These are phyloP conservation scores for Hemibagrus wyckioides DNA, from an alignment of 2,113 vertebrate species.

Conservation along the genomic window DNA sequence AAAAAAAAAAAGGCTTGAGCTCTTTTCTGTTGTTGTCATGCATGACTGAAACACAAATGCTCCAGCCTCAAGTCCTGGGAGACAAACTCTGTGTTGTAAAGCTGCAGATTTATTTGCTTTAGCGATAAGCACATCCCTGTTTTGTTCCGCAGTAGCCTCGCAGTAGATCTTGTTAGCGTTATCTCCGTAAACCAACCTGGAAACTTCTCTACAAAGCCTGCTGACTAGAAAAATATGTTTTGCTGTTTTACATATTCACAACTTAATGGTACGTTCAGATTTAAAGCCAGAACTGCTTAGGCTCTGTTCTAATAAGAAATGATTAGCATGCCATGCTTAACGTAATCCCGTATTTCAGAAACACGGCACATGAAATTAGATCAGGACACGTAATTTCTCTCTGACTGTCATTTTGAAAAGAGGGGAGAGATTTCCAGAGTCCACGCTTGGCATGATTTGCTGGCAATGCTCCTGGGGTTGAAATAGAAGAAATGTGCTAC, in stretches of 20 bases:
- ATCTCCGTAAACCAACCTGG: not conserved
- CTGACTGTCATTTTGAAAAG: constrained; percentile 59
- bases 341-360: constrained; percentile 8
- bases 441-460: constrained; percentile 68
- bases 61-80: constrained; percentile 45
- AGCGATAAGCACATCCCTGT: constrained; percentile 48
- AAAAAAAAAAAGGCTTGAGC: constrained; percentile 28
- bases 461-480: constrained; percentile 62
- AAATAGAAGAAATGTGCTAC: constrained; percentile 63
- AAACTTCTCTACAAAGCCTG: not conserved
- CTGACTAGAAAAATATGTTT: not conserved
- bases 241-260: not conserved
- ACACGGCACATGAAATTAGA: constrained; percentile 45
- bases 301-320: not conserved
- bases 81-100: constrained; percentile 25
- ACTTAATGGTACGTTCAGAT: not conserved
- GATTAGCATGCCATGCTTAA: not conserved
- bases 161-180: constrained; percentile 4
- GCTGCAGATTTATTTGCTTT: constrained; percentile 39
- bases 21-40: constrained; percentile 31
- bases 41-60: constrained; percentile 30
- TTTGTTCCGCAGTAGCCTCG: constrained; percentile 36
- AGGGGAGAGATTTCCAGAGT: constrained; percentile 61
- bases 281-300: not conserved
- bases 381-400: constrained; percentile 48